phyloP scores from a whole-genome alignment of 1,140 invertebrate genomes.

The Bombyx mandarina region DNA sequence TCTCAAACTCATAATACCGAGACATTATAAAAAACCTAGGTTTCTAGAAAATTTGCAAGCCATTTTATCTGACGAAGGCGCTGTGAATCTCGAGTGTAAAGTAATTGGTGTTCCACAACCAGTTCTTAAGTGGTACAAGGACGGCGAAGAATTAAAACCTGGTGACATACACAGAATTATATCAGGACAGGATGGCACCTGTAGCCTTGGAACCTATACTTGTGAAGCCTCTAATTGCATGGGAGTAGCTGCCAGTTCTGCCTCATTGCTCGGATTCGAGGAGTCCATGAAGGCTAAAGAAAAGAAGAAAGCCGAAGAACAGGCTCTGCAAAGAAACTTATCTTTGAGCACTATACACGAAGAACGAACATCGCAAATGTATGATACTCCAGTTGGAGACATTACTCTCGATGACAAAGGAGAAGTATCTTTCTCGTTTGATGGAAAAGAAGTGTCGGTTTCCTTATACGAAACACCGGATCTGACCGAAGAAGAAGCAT shows the following conservation, averaged over 20 bases:
- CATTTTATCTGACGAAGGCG: constrained; percentile 87
- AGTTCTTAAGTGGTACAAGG: constrained; percentile 91
- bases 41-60: constrained; percentile 89
- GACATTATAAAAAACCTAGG: constrained; percentile 89
- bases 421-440: constrained; percentile 90
- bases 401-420: constrained; percentile 84
- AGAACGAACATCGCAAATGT: constrained; percentile 89
- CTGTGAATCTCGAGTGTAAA: constrained; percentile 93
- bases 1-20: constrained; percentile 86
- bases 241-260: constrained; percentile 90
- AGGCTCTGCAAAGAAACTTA: constrained; percentile 78
- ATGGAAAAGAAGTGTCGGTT: constrained; percentile 92
- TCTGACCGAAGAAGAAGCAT: constrained; percentile 90
- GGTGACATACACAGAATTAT: constrained; percentile 93
- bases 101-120: constrained; percentile 94
- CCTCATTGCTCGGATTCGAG: constrained; percentile 89
- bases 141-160: constrained; percentile 88
- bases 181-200: constrained; percentile 89
- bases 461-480: constrained; percentile 93
- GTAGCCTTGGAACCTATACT: constrained; percentile 92
- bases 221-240: constrained; percentile 95
- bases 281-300: constrained; percentile 73
- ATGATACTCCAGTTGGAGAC: constrained; percentile 84
- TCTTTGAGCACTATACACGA: constrained; percentile 92
- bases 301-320: constrained; percentile 69